Conservation (phyloP, 2,113 vertebrate species). For the Oreochromis aureus region DNA sequence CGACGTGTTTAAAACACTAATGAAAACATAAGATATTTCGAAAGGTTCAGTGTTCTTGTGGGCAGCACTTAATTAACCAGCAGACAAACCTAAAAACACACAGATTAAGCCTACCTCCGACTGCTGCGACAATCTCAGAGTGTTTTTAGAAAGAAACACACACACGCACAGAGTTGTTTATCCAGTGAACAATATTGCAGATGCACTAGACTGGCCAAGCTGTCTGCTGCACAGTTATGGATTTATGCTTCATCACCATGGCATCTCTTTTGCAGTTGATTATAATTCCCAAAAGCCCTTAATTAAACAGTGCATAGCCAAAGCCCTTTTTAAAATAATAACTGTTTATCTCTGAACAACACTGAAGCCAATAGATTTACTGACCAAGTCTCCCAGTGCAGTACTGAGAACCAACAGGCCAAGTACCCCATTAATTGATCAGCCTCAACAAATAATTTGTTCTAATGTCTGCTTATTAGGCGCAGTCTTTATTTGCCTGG, state of each 20-base stretch:
- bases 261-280: slow-evolving; percentile 66
- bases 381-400: slow-evolving; percentile 14
- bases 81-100: background rate
- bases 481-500: background rate
- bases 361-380: slow-evolving; percentile 52
- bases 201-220: slow-evolving; percentile 39
- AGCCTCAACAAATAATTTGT: slow-evolving; percentile 20
- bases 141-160: background rate
- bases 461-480: slow-evolving; percentile 27
- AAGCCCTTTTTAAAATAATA: slow-evolving; percentile 14
- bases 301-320: slow-evolving; percentile 61
- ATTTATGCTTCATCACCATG: slow-evolving; percentile 66
- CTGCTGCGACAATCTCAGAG: background rate
- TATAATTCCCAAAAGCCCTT: slow-evolving; percentile 68
- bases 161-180: slow-evolving; percentile 35
- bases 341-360: slow-evolving; percentile 56
- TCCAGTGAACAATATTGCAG: slow-evolving; percentile 42
- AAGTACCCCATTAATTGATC: slow-evolving; percentile 39
- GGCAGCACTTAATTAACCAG: background rate
- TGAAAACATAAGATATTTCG: background rate
- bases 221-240: slow-evolving; percentile 51
- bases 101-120: background rate
- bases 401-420: background rate
- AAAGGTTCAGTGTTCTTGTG: background rate
- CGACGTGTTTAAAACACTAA: background rate